Base-by-base conservation (phyloP, 2,797 vertebrate species). In the Nannoperca obscura region DNA sequence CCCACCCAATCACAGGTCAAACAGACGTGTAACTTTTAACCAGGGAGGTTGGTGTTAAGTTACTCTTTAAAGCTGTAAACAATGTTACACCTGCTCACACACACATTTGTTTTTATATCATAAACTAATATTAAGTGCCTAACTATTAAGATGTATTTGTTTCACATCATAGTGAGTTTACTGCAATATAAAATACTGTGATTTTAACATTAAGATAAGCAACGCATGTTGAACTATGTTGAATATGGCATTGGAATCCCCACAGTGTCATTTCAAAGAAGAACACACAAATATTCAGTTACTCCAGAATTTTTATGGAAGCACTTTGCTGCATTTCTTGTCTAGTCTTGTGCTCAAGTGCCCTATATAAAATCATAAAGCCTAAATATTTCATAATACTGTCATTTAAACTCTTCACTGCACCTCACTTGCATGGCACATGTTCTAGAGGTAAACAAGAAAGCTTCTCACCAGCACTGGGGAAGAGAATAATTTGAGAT, bases 401-500 rank as follows among this genome's bases (percentile, higher is more conserved):
- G n/a, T 17, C 24, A 60, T 60, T 44, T 11, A 11, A 15, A 27
- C 22, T 32, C 32, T 27, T 27, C 24, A 27, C 24, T 27, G 24
- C 24, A 27, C 24, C 24, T 27, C 24, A 27, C 24, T 27, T 27
- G 24, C 24, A 27, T 27, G 24, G 19, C 57, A 38, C 34, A 13
- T 5, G 3, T 3, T 11, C 59, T 34, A 57, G 14, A 30, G 0
- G 38, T 36, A 8, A 67, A 22, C n/a, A 53, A 30, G 1, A 66
- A 60, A 9, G 2, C n/a, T 49, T 74, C 95, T 96, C 83, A 98
- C 98, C 97, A 88, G 95, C 93, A 57, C 87, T 93, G 6, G 98
- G 96, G 88, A 99, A 98, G 42, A 97, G 83, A 71, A 98, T 97
- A 54, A 96, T 92, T 81, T 98, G 92, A 3, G 95, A 95, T 0